Evolutionary conservation across 2,888 invertebrate species (phyloP), one percentile per base, ranked within the genome.

Genomic region (Ferdinandea cuprea): DNA sequence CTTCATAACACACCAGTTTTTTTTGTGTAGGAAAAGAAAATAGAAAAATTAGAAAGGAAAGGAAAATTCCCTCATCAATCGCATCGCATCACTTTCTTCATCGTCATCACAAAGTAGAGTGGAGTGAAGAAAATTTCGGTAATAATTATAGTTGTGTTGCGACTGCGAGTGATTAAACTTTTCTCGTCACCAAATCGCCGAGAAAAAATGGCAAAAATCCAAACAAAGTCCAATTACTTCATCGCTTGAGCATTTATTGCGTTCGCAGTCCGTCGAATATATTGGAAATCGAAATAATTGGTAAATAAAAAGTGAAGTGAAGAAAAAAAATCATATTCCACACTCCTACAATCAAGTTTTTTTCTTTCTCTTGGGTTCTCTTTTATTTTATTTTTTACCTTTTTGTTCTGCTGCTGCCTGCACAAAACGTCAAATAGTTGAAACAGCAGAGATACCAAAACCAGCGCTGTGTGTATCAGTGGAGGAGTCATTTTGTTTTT

Each of bases 61-160:
- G 71, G 83, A 61, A 59, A 61, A 68, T 44, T 56, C 35, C 42
- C 52, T 52, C 46, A 50, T 32, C 63, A 56, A 61, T 66, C 71
- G 50, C 54, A 59, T 81, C 58, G 56, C 61, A 40, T 68, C 44
- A 78, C 68, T 68, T 83, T 78, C 59, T 78, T 68, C 56, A 61
- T 59, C 81, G 72, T 83, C 78, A 78, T 83, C 83, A 73, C 48
- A 72, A 77, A 21, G n/a, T n/a, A n/a, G n/a, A 42, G 50, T 42
- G 35, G 13, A 46, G 37, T 35, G 44, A 44, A 25, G 61, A 50
- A 63, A 78, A 50, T 50, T 71, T 58, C 63, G 59, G n/a, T n/a
- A n/a, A 25, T 72, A 81, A 81, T 76, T 81, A 48, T 59, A 71
- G 65, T 46, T 25, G 25, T 2, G 2, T 25, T 25, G 2, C 25